A percentile compares a stretch with the other conserved stretches of the same genome.
Evolutionary conservation across 2,797 vertebrate species (phyloP).

Genomic region (Sebastes hopkinsi): DNA sequence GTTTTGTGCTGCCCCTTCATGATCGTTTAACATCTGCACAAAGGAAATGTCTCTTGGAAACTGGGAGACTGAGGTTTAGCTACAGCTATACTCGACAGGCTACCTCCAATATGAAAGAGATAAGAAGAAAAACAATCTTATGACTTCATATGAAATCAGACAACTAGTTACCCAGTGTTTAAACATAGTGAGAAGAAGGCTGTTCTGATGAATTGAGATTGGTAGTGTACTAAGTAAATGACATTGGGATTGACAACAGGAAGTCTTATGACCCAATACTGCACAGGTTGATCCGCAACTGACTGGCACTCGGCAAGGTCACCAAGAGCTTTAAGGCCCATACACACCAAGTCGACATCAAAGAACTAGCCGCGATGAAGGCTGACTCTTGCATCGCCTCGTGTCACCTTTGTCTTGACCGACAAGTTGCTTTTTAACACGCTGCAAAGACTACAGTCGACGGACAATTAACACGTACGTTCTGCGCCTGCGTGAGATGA

Average conservation of each 20-base stretch:
- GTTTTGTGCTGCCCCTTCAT: conserved; percentile 11
- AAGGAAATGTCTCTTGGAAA: conserved; percentile 19
- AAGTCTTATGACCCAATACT: neutral
- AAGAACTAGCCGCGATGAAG: too few species aligned
- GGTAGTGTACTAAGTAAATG: neutral
- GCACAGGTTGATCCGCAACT: neutral
- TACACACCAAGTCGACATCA: too few species aligned
- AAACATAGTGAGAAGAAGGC: neutral
- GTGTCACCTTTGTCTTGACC: too few species aligned
- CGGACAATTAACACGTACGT: too few species aligned
- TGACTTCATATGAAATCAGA: neutral
- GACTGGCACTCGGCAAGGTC: too few species aligned
- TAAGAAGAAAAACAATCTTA: neutral
- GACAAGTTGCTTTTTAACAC: too few species aligned
- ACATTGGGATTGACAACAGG: neutral
- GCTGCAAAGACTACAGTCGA: too few species aligned
- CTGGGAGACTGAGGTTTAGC: neutral
- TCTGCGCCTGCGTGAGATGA: too few species aligned
- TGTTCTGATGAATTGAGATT: neutral
- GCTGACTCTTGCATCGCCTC: too few species aligned
- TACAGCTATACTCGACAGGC: neutral
- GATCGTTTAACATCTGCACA: conserved; percentile 25
- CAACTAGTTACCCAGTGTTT: neutral
- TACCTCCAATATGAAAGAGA: neutral
- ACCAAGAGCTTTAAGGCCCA: too few species aligned